Percentiles rank a stretch among this genome's conserved stretches.
These are phyloP conservation scores for Aurelia sp. DNA, from an alignment of 30 jellyfish, hydroid and myxozoan genomes.

Conservation along the genomic window DNA sequence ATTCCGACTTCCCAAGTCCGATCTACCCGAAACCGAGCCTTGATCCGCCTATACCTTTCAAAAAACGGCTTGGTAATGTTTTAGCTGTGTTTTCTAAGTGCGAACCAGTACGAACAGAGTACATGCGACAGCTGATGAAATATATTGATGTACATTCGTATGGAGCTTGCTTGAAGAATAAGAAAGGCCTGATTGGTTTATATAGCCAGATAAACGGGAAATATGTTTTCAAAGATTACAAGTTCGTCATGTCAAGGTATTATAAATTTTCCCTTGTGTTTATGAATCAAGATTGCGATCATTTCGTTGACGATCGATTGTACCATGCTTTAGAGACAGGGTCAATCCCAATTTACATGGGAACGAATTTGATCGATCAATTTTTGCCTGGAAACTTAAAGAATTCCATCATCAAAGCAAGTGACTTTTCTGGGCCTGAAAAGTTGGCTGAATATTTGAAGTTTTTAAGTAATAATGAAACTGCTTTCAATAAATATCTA, in stretches of 20 bases:
- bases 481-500: constrained; percentile 85
- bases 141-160: constrained; percentile 93
- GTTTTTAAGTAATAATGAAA: constrained; percentile 82
- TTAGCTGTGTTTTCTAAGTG: constrained; percentile 98
- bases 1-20: constrained; percentile 99
- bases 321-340: constrained; percentile 98
- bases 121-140: constrained; percentile 97
- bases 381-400: constrained; percentile 87
- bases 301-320: constrained; percentile 94
- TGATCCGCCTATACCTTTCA: constrained; percentile 88
- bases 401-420: constrained; percentile 76
- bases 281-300: constrained; percentile 98
- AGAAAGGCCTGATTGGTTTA: constrained; percentile 93
- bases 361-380: constrained; percentile 91
- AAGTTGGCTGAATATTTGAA: constrained; percentile 87
- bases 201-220: constrained; percentile 97
- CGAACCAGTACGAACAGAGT: constrained; percentile 97
- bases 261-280: constrained; percentile 96
- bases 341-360: constrained; percentile 97
- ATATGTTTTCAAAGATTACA: constrained; percentile 96
- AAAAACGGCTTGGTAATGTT: constrained; percentile 89
- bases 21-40: constrained; percentile 94
- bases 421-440: constrained; percentile 86
- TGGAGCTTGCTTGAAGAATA: constrained; percentile 96
- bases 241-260: constrained; percentile 90